Conservation (phyloP, 2,113 vertebrate genomes). For the Passer domesticus region DNA sequence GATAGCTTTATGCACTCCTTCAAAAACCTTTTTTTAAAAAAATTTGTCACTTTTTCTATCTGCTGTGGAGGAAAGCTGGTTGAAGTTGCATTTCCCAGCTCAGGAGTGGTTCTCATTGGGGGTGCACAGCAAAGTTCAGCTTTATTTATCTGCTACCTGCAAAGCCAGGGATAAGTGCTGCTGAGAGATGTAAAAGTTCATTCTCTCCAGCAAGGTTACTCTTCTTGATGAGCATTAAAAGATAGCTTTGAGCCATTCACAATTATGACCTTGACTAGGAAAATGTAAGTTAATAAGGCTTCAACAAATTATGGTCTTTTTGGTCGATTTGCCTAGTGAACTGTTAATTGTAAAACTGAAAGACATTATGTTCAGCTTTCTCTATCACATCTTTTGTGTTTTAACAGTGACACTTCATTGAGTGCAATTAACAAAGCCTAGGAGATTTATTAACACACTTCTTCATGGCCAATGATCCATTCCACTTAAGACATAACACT, state of each 20-base stretch:
- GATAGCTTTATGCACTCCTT: background rate
- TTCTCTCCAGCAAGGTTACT: constrained; percentile 71
- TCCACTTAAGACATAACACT: constrained; percentile 90
- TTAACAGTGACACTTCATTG: constrained; percentile 92
- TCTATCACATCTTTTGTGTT: constrained; percentile 90
- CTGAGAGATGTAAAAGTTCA: constrained; percentile 42
- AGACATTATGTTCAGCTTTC: constrained; percentile 88
- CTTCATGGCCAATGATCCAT: constrained; percentile 90
- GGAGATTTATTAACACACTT: constrained; percentile 91
- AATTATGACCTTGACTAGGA: constrained; percentile 86
- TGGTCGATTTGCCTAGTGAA: constrained; percentile 87
- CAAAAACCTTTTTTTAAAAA: background rate
- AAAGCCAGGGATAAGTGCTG: constrained; percentile 20
- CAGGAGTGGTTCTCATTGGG: background rate
- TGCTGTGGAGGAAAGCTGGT: background rate
- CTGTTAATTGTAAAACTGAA: constrained; percentile 92
- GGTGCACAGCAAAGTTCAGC: background rate
- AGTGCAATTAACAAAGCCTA: constrained; percentile 91
- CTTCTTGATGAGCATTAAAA: constrained; percentile 75
- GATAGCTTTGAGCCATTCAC: constrained; percentile 78
- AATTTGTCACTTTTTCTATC: background rate
- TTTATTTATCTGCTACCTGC: constrained; percentile 65
- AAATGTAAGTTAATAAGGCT: constrained; percentile 89
- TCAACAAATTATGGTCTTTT: constrained; percentile 89
- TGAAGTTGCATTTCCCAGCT: background rate